Evolutionary conservation across 2,888 invertebrate genomes (phyloP).

Genomic region (Caenorhabditis sp.): DNA sequence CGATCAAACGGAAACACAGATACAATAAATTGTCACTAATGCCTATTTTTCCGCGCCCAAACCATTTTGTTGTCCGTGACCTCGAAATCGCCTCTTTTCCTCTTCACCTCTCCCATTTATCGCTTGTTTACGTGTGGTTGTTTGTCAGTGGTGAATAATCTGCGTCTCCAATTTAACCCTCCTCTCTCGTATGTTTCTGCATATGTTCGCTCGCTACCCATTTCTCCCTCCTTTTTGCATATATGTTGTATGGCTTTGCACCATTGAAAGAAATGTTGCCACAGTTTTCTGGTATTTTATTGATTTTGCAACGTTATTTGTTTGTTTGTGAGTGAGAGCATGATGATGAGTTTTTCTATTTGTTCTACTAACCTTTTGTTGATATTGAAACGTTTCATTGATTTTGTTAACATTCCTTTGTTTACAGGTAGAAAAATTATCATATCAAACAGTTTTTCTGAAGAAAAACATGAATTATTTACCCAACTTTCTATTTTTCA

Average conservation of each 20-base stretch:
- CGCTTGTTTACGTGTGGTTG: constrained; percentile 1
- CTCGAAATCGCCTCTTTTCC: not conserved
- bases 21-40: not conserved
- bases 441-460: too few relatives aligned
- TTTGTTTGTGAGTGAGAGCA: not conserved
- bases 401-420: not conserved
- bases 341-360: not conserved
- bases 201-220: not conserved
- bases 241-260: not conserved
- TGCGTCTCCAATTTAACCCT: not conserved
- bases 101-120: not conserved
- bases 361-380: not conserved
- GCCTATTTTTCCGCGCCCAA: not conserved
- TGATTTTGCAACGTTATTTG: not conserved
- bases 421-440: too few relatives aligned
- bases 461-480: too few relatives aligned
- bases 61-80: not conserved
- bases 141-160: not conserved
- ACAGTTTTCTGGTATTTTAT: not conserved
- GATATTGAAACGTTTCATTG: not conserved
- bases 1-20: not conserved
- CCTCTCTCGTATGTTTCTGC: not conserved
- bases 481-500: too few relatives aligned
- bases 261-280: not conserved
- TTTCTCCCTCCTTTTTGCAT: not conserved